Base-by-base conservation (phyloP, 1,140 invertebrate species). In the Rhopalosiphum padi region DNA sequence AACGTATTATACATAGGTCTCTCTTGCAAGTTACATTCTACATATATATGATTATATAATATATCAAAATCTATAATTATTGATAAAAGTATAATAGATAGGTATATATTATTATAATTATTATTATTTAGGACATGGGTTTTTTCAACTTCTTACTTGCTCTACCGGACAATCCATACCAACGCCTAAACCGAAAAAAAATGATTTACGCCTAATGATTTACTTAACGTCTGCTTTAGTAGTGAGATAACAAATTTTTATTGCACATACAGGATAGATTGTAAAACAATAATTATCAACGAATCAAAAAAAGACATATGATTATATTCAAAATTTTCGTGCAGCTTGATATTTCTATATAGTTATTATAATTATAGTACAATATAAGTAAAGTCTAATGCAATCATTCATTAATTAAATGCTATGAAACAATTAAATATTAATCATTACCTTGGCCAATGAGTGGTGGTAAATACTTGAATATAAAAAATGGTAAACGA, bases 401-500 rank as follows among this genome's bases (percentile, higher is more conserved):
- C 7, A 3, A 86, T 41, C 15, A 25, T 1, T 25, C 23, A 86
- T 41, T 46, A 4, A 46, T 15, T 30, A 5, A 46, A 46, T 30
- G 4, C 1, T 86, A 43, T 30, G 25, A 41, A 30, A 22, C 48
- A 30, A 46, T 86, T 15, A 43, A 46, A 46, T 30, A 22, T 15
- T 5, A 86, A 86, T 91, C 25, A 77, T 93, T 86, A 93, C 91
- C 37, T 86, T 11, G 48, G 5, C 82, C 48, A 0, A 93, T 55
- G 11, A 93, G 15, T 23, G 6, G 15, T 30, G 82, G 82, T 11
- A 83, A 51, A 55, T 93, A 93, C 43, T 93, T 93, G 77, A 93
- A 86, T 55, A 93, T 85, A 21, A 51, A 93, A 53, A 53, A 93
- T 22, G 91, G 91, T 51, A 93, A 25, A 11, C 82, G 48, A 41